A percentile compares a stretch with the other conserved stretches of the same genome.
Conservation (phyloP, 2,888 invertebrate genomes). For the Napeogenes inachia region DNA sequence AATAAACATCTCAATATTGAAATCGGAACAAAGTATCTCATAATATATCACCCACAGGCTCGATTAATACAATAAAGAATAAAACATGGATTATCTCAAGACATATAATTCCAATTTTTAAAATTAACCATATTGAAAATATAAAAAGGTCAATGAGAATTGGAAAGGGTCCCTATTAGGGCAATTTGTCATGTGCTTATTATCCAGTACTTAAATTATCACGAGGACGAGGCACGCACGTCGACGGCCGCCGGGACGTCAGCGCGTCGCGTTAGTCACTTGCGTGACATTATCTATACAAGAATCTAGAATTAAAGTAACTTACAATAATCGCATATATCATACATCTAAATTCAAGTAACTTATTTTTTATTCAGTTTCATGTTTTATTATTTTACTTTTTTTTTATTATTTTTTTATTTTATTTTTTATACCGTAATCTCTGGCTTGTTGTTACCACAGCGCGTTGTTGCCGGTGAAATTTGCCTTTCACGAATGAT, state of each 20-base stretch:
- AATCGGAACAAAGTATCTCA: not conserved
- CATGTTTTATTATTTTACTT: conserved; percentile 76
- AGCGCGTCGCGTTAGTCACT: conserved; percentile 45
- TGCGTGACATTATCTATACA: conserved; percentile 55
- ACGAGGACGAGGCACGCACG: conserved; percentile 60
- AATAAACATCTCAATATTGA: not conserved
- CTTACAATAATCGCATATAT: conserved; percentile 76
- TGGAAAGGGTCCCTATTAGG: conserved; percentile 51
- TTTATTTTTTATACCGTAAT: conserved; percentile 73
- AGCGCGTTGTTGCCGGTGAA: conserved; percentile 82
- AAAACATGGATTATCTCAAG: conserved; percentile 49
- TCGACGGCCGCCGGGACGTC: conserved; percentile 35
- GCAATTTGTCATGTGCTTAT: conserved; percentile 50
- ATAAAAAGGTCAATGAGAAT: conserved; percentile 57
- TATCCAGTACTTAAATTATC: conserved; percentile 68
- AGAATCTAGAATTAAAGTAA: conserved; percentile 74
- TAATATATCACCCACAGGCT: not conserved
- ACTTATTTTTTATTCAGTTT: conserved; percentile 77
- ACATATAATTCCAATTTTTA: conserved; percentile 48
- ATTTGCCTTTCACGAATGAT: conserved; percentile 82
- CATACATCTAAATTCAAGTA: conserved; percentile 76
- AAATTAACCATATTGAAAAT: conserved; percentile 47
- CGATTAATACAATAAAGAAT: conserved; percentile 38
- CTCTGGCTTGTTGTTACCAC: conserved; percentile 76
- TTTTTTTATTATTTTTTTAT: conserved; percentile 70